Base-by-base conservation (phyloP, 2,797 vertebrate genomes). In the Anabas testudineus region DNA sequence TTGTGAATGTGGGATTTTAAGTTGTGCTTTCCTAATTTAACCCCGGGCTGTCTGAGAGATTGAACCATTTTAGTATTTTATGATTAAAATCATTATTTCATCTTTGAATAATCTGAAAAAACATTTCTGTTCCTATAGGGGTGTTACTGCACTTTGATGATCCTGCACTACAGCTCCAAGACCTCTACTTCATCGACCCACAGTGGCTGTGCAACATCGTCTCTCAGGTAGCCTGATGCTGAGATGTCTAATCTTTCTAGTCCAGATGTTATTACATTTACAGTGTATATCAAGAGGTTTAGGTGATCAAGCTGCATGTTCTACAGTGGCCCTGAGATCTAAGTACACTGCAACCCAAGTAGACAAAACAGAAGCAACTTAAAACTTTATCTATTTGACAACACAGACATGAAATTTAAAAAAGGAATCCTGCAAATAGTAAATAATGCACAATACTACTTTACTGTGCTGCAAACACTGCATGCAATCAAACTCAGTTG, bases 131-230 rank as follows among this genome's bases (percentile, higher is more conserved):
- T 21, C 0, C 48, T 67, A 10, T 76, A 99, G 98, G 98, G 1
- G 95, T 99, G 49, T 90, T 99, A 16, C 93, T 99, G 84, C 97
- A 99, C 90, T 99, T 98, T 86, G 96, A 97, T 66, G 97, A 99
- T 76, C 97, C 97, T 13, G 96, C 95, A 0, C 89, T 99, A 26
- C 96, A 97, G 81, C 93, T 99, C 0, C 93, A 94, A 61, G 96
- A 98, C 30, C 93, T 99, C 24, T 98, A 98, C 91, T 99, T 99
- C 46, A 96, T 99, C 42, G 91, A 97, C 80, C 98, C 97, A 0
- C 97, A 96, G 87, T 99, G 98, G 98, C 91, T 99, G 1, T 99
- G 97, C 88, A 96, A 96, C 92, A 92, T 97, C 88, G 96, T 99
- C 92, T 96, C 96, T 30, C 96, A 99, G 96, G 98, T 99, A 76